phyloP scores from a whole-genome alignment of 2,113 vertebrate genomes.

The Steatornis caripensis region DNA sequence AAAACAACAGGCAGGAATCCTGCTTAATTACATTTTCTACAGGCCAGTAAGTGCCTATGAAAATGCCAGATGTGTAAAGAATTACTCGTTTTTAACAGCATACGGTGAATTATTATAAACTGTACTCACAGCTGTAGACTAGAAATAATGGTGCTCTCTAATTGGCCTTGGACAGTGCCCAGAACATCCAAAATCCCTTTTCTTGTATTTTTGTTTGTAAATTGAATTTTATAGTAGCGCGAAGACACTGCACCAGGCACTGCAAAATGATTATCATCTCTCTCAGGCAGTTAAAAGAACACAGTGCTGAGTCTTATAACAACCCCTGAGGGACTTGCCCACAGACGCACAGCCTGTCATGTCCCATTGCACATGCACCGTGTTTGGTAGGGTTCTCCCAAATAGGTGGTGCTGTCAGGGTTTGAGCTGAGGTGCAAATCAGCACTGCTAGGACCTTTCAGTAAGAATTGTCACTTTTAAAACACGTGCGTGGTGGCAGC shows the following conservation, averaged over 20 bases:
- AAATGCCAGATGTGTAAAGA: background rate
- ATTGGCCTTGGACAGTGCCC: background rate
- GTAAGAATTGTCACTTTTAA: background rate
- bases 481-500: background rate
- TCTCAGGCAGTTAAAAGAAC: conserved; percentile 28
- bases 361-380: background rate
- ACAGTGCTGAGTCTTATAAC: background rate
- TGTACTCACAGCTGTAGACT: background rate
- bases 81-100: background rate
- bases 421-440: background rate
- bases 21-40: conserved; percentile 45
- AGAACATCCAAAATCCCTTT: background rate
- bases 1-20: conserved; percentile 2
- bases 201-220: background rate
- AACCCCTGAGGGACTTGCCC: background rate
- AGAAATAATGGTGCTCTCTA: background rate
- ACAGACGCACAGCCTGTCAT: background rate
- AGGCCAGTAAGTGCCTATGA: background rate
- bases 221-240: background rate
- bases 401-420: background rate
- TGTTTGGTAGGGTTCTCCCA: background rate
- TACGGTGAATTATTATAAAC: background rate
- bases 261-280: background rate
- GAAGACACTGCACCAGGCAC: background rate
- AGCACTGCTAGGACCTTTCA: background rate